Base-by-base conservation (phyloP, 2,113 vertebrate genomes). In the Neolamprologus hecqui region DNA sequence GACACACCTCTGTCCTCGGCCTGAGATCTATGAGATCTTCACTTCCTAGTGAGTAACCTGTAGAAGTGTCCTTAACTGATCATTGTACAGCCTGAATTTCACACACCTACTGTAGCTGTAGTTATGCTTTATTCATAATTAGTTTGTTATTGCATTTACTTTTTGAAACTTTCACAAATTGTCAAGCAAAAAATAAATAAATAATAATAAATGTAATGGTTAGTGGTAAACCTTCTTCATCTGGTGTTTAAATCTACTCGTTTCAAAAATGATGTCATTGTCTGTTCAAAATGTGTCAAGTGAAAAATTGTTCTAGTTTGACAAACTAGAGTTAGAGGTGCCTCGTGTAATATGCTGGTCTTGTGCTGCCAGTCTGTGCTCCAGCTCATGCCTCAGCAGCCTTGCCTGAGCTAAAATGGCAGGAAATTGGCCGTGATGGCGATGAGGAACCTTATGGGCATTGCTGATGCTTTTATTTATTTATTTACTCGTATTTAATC, bases 1-100 rank as follows among this genome's bases (percentile, higher is more conserved):
- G 79, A 95, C 96, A 94, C 96, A 95, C 31, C 96, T 99, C 49
- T 99, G 98, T 92, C 98, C 98, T 31, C 96, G 98, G 60, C 97
- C 98, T 2, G 99, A 99, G 93, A 97, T 99, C 58, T 96, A 97
- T 7, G 98, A 99, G 95, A 99, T 99, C 95, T 99, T 99, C 93
- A 98, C 98, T 21, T 96, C 96, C 12, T 97, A 98, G 98, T 99
- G 95, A 97, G 98, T 96, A 77, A 51, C 45, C 26, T 33, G 45
- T n/a, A 31, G 45, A n/a, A 51, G 10, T 47, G 17, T 31, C 26
- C 9, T 21, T 51, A 26, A 31, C 84, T n/a, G 14, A 77, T 9
- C 6, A 12, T 14, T 12, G 17, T 23, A 58, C 23, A 23, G 23
- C 21, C 1, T 70, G 8, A n/a, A 49, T 23, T 6, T 63, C 42